Evolutionary conservation across 2,113 vertebrate genomes (phyloP), one percentile per base, ranked within the genome.

Genomic region (Corythaixoides concolor): DNA sequence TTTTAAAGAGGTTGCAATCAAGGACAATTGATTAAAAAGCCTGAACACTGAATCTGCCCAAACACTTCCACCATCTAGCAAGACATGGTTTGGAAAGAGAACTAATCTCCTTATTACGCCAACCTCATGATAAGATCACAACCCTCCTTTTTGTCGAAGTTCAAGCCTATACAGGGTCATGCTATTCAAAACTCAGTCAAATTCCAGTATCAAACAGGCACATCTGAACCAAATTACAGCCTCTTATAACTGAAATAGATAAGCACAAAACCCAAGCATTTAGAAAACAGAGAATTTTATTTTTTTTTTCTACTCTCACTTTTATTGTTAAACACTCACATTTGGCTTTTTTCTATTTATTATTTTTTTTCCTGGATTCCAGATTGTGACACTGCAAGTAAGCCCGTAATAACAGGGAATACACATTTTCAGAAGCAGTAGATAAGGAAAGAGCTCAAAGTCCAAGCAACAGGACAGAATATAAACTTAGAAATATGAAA

Each of bases 191-290:
- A 49, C 30, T 8, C 37, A 69, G 41, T 58, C 41, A 86, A 89
- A 79, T 73, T 64, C 50, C 55, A 90, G 33, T 60, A 89, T 55
- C 76, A 78, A 53, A 93, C 18, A 87, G 64, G 52, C 56, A 52
- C 49, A 89, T 87, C 91, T 93, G 85, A 92, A 83, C 23, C 72
- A 92, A 83, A 97, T 80, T 59, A 85, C 55, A 67, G n/a, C 43
- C 28, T 55, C 67, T 55, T 67, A 52, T 15, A 77, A 70, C 47
- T 77, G 37, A 88, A 63, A 80, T 30, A 96, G 70, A 80, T 64
- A 88, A 90, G 52, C n/a, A 49, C 24, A 78, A 41, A 82, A 76
- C 49, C 15, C 75, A 93, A 82, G n/a, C 45, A 41, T 79, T 78
- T 69, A 85, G 53, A 68, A 89, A 93, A 49, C 52, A 73, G 39